Percentiles rank a stretch among this genome's conserved stretches.
Evolutionary conservation across 2,113 vertebrate genomes (phyloP).

Genomic region (Scytalopus superciliaris): DNA sequence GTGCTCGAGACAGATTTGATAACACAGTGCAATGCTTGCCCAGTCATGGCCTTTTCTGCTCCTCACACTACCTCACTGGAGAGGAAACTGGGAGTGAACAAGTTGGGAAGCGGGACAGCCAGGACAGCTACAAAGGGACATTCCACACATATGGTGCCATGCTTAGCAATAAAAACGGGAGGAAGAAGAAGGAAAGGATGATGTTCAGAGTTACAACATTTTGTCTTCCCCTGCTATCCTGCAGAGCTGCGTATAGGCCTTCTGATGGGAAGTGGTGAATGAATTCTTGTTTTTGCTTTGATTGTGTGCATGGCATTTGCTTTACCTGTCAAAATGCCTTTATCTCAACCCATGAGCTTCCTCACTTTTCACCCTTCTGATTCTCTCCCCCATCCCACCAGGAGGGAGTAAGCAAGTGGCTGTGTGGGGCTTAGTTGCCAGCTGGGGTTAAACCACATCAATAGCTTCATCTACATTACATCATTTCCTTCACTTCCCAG

Average conservation of each 20-base stretch:
- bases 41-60: neutral
- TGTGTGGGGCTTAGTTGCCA: neutral
- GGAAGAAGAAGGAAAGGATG: neutral
- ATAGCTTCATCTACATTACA: neutral
- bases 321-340: neutral
- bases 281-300: neutral
- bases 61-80: no score
- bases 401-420: neutral
- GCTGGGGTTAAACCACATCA: neutral
- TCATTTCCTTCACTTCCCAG: neutral
- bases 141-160: neutral
- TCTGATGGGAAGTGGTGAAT: neutral
- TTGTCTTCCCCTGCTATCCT: neutral
- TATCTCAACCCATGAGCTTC: neutral
- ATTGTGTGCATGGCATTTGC: neutral
- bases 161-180: neutral
- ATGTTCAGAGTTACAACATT: neutral
- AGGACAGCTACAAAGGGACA: neutral
- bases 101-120: neutral
- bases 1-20: neutral
- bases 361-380: neutral
- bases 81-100: neutral
- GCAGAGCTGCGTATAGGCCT: neutral
- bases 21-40: neutral
- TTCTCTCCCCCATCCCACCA: neutral